phyloP scores from a whole-genome alignment of 2,888 invertebrate genomes.

The Diloba caeruleocephala region DNA sequence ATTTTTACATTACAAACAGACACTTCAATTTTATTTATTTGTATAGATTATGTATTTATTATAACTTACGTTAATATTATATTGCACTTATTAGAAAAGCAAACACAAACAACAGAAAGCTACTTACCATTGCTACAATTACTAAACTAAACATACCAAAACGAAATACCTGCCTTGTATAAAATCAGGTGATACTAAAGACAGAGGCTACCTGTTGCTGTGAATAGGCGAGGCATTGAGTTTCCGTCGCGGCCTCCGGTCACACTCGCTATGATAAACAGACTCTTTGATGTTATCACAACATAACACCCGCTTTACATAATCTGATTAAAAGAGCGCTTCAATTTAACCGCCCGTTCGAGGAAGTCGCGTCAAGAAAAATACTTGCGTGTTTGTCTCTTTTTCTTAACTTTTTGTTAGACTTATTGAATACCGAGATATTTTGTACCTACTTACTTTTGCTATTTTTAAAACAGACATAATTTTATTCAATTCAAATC shows the following conservation, averaged over 20 bases:
- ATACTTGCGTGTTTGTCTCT: constrained; percentile 17
- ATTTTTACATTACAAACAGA: too few relatives aligned
- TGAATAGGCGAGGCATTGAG: constrained; percentile 27
- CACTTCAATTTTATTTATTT: too few relatives aligned
- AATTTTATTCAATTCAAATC: too few relatives aligned
- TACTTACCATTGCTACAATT: constrained; percentile 13
- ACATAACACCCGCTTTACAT: constrained; percentile 51
- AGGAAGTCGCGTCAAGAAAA: constrained; percentile 29
- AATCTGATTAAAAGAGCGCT: constrained; percentile 54
- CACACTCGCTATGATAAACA: constrained; percentile 53
- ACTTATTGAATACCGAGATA: constrained; percentile 5
- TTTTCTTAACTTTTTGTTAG: constrained; percentile 10
- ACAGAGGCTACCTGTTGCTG: constrained; percentile 51
- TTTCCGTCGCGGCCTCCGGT: constrained; percentile 48
- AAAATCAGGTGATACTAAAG: constrained; percentile 31
- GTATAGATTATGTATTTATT: too few relatives aligned
- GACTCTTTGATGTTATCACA: constrained; percentile 58
- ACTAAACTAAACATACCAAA: background rate
- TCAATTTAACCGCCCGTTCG: constrained; percentile 24
- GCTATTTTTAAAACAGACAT: background rate
- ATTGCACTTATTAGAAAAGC: constrained; percentile 9
- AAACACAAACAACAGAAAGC: constrained; percentile 25
- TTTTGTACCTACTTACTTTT: too few relatives aligned
- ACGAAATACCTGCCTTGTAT: constrained; percentile 1
- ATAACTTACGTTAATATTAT: too few relatives aligned